Evolutionary conservation across 2,888 invertebrate species (phyloP).

Genomic region (Hydrotaea cyrtoneurina): DNA sequence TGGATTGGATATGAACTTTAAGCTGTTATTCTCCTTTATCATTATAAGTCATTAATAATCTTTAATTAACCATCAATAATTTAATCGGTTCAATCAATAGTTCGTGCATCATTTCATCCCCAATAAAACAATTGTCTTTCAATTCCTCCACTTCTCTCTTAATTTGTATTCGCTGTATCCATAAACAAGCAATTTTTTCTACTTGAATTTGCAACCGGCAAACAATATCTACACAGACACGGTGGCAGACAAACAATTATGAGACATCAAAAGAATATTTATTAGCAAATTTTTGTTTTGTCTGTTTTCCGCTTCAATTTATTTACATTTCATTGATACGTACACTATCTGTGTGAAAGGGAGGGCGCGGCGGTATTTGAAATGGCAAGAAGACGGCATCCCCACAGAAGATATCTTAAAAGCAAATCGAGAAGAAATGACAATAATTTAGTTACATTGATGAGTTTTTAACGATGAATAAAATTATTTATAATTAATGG

Average conservation of each 20-base stretch:
- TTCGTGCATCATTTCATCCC: not conserved
- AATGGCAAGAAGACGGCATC: not conserved
- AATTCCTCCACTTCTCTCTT: not conserved
- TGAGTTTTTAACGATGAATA: not conserved
- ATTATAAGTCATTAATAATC: too few relatives aligned
- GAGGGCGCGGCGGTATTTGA: not conserved
- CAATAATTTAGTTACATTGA: not conserved
- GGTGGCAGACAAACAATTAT: conserved; percentile 52
- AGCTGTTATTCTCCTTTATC: too few relatives aligned
- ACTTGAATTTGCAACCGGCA: not conserved
- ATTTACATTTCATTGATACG: conserved; percentile 24
- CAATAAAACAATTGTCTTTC: not conserved
- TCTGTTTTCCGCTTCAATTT: conserved; percentile 6
- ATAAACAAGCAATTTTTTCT: not conserved
- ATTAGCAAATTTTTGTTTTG: not conserved
- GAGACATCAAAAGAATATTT: not conserved
- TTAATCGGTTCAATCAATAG: too few relatives aligned
- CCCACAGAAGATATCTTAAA: not conserved
- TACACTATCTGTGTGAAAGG: not conserved
- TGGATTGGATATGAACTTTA: too few relatives aligned
- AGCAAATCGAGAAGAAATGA: not conserved
- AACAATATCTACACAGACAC: conserved; percentile 45
- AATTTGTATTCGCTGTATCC: conserved; percentile 9
- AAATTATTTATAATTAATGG: not conserved
- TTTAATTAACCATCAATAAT: too few relatives aligned